Base-by-base conservation (phyloP, 2,797 vertebrate genomes). In the Tolypeutes matacus region DNA sequence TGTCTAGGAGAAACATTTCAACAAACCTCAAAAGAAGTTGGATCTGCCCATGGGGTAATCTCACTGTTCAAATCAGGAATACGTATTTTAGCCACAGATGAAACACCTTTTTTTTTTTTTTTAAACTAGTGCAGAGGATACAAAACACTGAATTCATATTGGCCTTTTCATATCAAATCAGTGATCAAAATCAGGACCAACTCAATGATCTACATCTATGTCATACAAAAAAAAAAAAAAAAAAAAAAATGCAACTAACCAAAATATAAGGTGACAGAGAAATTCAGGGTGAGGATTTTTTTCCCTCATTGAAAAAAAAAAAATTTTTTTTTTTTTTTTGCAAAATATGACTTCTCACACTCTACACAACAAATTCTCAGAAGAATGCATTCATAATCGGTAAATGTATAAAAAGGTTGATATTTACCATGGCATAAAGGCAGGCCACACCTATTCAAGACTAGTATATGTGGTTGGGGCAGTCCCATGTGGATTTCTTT, bases 231-330 rank as follows among this genome's bases (percentile, higher is more conserved):
- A n/a, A n/a, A n/a, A n/a, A n/a, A n/a, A n/a, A n/a, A n/a, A n/a
- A n/a, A n/a, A n/a, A n/a, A n/a, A 67, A 87, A 36, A 34, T 34
- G 18, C 12, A 58, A 56, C 7, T 13, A 56, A 53, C 6, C 51
- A 34, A 92, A 93, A 69, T 6, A 49, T 34, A 93, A 62, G 31
- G 17, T 86, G 73, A 18, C 34, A 20, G 18, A 78, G 72, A 51
- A 67, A 91, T 27, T 31, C 72, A 12, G 15, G 3, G n/a, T 20
- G 5, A 65, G 23, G 29, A 75, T 31, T 58, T 42, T 36, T 91
- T 88, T 88, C 31, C 46, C 6, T 93, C 31, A 89, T 27, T 82
- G 72, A 82, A 69, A 94, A 91, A 36, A 8, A 64, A 46, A 46
- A n/a, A n/a, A n/a, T n/a, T n/a, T n/a, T n/a, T n/a, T 4, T 53